Percentiles rank a stretch among this genome's conserved stretches.
phyloP scores from a whole-genome alignment of 2,888 invertebrate genomes.

The Aporophyla lueneburgensis region DNA sequence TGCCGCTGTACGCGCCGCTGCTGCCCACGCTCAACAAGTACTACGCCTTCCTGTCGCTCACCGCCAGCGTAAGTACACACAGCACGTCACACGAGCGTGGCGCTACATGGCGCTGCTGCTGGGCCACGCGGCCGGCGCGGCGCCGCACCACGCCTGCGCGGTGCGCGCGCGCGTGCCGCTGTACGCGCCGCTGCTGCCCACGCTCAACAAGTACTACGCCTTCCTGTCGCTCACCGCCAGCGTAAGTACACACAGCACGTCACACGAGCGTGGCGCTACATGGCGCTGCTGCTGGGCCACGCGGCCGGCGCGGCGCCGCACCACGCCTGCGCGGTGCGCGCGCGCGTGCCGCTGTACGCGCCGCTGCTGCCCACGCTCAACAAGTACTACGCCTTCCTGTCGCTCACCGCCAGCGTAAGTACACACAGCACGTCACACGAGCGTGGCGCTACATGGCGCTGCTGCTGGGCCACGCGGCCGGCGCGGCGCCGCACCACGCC shows the following conservation, averaged over 20 bases:
- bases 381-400: conserved; percentile 98
- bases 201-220: conserved; percentile 95
- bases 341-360: conserved; percentile 94
- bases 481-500: too few relatives aligned
- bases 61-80: conserved; percentile 93
- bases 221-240: conserved; percentile 98
- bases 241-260: conserved; percentile 89
- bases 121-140: conserved; percentile 96
- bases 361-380: conserved; percentile 93
- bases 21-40: conserved; percentile 94
- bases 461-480: too few relatives aligned
- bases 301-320: conserved; percentile 95
- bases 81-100: conserved; percentile 91
- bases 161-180: conserved; percentile 94
- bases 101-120: conserved; percentile 97
- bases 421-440: conserved; percentile 86
- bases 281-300: conserved; percentile 96
- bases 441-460: too few relatives aligned
- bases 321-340: conserved; percentile 93
- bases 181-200: conserved; percentile 95
- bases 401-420: conserved; percentile 96
- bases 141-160: conserved; percentile 92
- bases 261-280: conserved; percentile 95
- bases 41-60: conserved; percentile 97
- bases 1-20: conserved; percentile 95